Conservation (phyloP, 2,797 vertebrate genomes). For the Centroberyx gerrardi region DNA sequence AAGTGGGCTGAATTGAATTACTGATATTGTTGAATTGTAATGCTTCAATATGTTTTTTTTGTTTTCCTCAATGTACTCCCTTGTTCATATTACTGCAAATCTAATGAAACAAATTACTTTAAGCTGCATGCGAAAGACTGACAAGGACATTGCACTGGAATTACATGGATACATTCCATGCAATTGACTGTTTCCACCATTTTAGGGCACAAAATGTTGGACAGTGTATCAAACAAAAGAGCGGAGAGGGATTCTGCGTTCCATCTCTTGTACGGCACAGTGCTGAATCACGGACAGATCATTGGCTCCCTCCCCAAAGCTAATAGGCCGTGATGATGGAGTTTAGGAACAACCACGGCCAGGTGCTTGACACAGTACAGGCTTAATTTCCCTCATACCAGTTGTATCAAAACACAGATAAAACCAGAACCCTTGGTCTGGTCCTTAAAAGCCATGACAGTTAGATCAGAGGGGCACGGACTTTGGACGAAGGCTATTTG, state of each 20-base stretch:
- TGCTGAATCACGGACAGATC: slow-evolving; percentile 45
- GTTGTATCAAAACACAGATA: slow-evolving; percentile 67
- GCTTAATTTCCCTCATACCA: slow-evolving; percentile 58
- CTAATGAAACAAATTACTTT: slow-evolving; percentile 52
- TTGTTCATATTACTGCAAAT: slow-evolving; percentile 40
- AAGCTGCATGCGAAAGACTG: neutral
- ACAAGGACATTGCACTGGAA: slow-evolving; percentile 16
- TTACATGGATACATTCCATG: slow-evolving; percentile 9
- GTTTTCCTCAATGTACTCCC: neutral
- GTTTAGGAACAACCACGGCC: slow-evolving; percentile 53
- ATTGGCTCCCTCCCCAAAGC: slow-evolving; percentile 51
- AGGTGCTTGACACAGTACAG: slow-evolving; percentile 57
- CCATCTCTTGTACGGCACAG: slow-evolving; percentile 50
- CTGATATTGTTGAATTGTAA: slow-evolving; percentile 29
- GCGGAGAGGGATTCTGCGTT: slow-evolving; percentile 36
- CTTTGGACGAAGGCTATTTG: slow-evolving; percentile 38
- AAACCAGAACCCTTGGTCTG: slow-evolving; percentile 58
- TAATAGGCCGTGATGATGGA: slow-evolving; percentile 67
- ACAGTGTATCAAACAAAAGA: slow-evolving; percentile 30
- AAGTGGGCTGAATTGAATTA: slow-evolving; percentile 40
- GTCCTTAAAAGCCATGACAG: slow-evolving; percentile 48
- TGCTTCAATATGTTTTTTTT: slow-evolving; percentile 17
- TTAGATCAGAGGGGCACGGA: slow-evolving; percentile 46
- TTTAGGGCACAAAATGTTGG: slow-evolving; percentile 25
- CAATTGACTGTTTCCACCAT: slow-evolving; percentile 37